Evolutionary conservation across 2,113 vertebrate species (phyloP).

Genomic region (Coreoperca whiteheadi): DNA sequence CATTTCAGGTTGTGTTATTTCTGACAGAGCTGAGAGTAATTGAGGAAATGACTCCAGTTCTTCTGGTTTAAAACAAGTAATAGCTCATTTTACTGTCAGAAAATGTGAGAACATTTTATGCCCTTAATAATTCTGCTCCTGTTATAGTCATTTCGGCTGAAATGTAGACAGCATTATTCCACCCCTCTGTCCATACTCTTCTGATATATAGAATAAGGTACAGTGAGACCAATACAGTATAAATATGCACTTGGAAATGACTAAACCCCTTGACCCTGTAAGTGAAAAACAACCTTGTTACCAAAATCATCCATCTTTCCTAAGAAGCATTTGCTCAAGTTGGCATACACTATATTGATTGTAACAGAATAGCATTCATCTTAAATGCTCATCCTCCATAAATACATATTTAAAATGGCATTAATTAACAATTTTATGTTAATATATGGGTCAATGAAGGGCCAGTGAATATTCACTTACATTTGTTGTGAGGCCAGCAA

Average conservation of each 20-base stretch:
- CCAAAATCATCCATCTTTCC: neutral
- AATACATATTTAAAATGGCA: neutral
- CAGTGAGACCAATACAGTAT: neutral
- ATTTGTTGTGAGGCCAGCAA: neutral
- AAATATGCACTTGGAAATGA: neutral
- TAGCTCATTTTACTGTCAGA: slow-evolving; percentile 24
- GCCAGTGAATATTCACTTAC: neutral
- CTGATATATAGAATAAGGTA: neutral
- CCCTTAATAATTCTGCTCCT: slow-evolving; percentile 9
- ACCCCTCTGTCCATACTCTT: neutral
- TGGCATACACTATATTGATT: neutral
- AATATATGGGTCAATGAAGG: too few species aligned
- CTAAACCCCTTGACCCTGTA: neutral
- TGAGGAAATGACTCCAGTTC: neutral
- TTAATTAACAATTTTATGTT: neutral
- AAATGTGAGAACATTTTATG: slow-evolving; percentile 9
- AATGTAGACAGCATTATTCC: neutral
- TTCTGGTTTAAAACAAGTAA: neutral
- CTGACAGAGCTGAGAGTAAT: slow-evolving; percentile 10
- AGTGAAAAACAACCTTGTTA: neutral
- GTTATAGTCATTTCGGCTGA: neutral
- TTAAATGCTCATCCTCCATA: neutral
- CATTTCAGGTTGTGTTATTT: slow-evolving; percentile 37
- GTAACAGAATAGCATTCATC: neutral
- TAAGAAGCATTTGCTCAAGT: neutral